Evolutionary conservation across 2,888 invertebrate genomes (phyloP), one percentile per base, ranked within the genome.

Genomic region (Calephelis perditalis): DNA sequence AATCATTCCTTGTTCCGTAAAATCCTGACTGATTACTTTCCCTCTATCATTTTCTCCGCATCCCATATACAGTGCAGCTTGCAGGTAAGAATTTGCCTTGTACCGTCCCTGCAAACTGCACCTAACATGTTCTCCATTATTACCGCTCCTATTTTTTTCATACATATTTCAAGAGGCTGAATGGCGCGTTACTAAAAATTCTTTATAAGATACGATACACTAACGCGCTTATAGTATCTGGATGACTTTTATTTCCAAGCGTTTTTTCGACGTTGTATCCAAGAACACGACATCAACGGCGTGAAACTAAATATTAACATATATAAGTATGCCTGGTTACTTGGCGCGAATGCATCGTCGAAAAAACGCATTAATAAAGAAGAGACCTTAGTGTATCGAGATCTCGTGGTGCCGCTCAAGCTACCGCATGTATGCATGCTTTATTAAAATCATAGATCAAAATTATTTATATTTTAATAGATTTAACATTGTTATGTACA

Each of bases 21-120:
- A 70, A 73, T 70, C 69, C 74, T 75, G 71, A 74, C 76, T 75
- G 70, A 70, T 67, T 72, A 71, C 73, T 67, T 66, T 65, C 70
- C 75, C 70, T 11, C 74, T 69, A 69, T 67, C 73, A 71, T 72
- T 67, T 66, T 66, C 70, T 75, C 70, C 74, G 67, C 72, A 69
- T 71, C 68, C 68, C 67, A 56, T 67, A 72, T 67, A 67, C 68
- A 70, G 72, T 49, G 40, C 37, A 56, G 43, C 55, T 40, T 15
- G 55, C 56, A 60, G 58, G 43, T 37, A 40, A 47, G 11, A 52
- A 6, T 10, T 52, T 11, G 35, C 35, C 35, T 35, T 52, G 26
- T 10, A 7, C 35, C 26, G 11, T 11, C 11, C 52, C 52, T 35
- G 52, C 35, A 52, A 11, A 36, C 5, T 8, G 10, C 26, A 35